Conservation (phyloP, 2,888 invertebrate species). For the Caenorhabditis virilis region DNA sequence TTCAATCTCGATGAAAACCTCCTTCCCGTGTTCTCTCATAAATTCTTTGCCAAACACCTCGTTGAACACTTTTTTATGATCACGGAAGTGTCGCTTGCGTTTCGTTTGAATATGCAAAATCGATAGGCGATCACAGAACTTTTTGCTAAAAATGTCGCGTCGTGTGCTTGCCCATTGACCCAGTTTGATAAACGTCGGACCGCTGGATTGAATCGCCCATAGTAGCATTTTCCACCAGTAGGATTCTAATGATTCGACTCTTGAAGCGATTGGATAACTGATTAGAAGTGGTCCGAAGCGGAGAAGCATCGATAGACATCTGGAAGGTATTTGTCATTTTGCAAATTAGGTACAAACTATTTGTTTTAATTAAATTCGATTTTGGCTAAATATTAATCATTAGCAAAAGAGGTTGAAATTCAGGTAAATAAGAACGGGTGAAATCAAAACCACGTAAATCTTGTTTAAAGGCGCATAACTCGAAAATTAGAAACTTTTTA, state of each 20-base stretch:
- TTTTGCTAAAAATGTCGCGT: constrained; percentile 71
- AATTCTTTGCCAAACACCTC: constrained; percentile 49
- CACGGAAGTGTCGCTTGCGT: constrained; percentile 46
- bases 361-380: no score
- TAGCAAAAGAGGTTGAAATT: no score
- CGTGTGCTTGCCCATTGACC: constrained; percentile 73
- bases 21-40: constrained; percentile 20
- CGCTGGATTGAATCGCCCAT: constrained; percentile 61
- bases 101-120: constrained; percentile 57
- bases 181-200: constrained; percentile 73
- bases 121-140: constrained; percentile 69
- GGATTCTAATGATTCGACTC: constrained; percentile 30
- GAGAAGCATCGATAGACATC: constrained; percentile 38
- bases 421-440: no score
- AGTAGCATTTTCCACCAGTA: constrained; percentile 46
- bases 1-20: constrained; percentile 69
- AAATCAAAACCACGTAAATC: no score
- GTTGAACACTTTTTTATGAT: constrained; percentile 40
- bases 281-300: constrained; percentile 43
- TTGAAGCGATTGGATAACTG: constrained; percentile 38
- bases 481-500: no score
- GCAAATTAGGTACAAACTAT: no score
- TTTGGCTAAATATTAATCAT: no score
- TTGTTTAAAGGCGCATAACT: no score
- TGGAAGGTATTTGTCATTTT: constrained; percentile 5